Evolutionary conservation across 1,140 invertebrate genomes (phyloP).

Genomic region (Eubasilissa regina): DNA sequence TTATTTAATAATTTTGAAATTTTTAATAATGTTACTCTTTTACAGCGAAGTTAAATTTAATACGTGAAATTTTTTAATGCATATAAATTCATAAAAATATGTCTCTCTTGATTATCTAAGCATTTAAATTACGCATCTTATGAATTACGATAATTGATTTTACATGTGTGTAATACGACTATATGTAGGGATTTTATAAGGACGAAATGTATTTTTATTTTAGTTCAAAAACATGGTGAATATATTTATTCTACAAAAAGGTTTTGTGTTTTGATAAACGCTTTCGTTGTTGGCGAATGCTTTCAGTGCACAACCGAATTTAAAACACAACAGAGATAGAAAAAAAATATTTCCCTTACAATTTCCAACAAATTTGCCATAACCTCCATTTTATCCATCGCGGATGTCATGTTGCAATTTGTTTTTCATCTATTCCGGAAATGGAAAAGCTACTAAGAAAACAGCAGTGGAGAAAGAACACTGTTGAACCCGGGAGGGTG

Average conservation of each 20-base stretch:
- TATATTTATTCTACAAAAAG: neutral
- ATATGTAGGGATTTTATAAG: too few relatives aligned
- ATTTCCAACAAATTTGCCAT: neutral
- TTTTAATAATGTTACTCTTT: too few relatives aligned
- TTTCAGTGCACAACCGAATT: neutral
- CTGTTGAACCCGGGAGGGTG: neutral
- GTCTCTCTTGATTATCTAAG: too few relatives aligned
- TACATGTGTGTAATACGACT: too few relatives aligned
- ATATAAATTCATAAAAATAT: too few relatives aligned
- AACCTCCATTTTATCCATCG: constrained; percentile 7
- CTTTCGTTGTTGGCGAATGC: neutral
- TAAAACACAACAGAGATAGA: neutral
- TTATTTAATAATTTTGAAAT: too few relatives aligned
- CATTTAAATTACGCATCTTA: too few relatives aligned
- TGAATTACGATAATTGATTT: too few relatives aligned
- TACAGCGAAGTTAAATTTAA: too few relatives aligned
- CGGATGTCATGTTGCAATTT: constrained; percentile 41
- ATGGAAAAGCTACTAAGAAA: constrained; percentile 46
- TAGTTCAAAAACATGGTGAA: neutral
- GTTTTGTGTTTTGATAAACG: constrained; percentile 4
- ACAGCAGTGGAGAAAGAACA: constrained; percentile 13
- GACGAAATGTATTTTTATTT: too few relatives aligned
- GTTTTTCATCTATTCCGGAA: constrained; percentile 46
- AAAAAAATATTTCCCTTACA: neutral
- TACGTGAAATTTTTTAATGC: too few relatives aligned